These are phyloP conservation scores for Mormyrus lacerda DNA, from an alignment of 2,113 vertebrate genomes.

Conservation along the genomic window DNA sequence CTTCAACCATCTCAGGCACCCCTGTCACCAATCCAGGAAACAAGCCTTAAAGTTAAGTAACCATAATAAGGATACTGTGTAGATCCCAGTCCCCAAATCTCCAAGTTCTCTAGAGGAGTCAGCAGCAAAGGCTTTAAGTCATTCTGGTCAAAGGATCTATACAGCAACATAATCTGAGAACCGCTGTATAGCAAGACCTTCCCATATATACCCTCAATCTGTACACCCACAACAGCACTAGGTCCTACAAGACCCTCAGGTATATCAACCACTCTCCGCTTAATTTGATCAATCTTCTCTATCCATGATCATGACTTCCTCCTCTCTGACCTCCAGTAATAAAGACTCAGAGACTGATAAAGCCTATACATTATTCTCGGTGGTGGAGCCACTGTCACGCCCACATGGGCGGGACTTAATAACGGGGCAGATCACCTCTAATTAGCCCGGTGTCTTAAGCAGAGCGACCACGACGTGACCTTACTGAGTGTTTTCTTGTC, in stretches of 20 bases:
- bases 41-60: conserved; percentile 22
- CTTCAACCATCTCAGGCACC: conserved; percentile 9
- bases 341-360: too few relatives aligned
- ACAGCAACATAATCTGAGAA: conserved; percentile 27
- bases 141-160: conserved; percentile 25
- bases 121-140: conserved; percentile 26
- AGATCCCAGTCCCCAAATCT: conserved; percentile 29
- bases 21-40: conserved; percentile 16
- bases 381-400: too few relatives aligned
- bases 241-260: conserved; percentile 20
- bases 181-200: conserved; percentile 29
- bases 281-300: neutral
- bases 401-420: too few relatives aligned
- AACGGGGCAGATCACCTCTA: too few relatives aligned
- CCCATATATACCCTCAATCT: conserved; percentile 23
- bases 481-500: too few relatives aligned
- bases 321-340: too few relatives aligned
- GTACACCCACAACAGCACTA: conserved; percentile 13
- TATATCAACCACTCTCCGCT: neutral
- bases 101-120: conserved; percentile 9
- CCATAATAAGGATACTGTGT: conserved; percentile 25
- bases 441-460: too few relatives aligned
- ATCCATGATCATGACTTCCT: too few relatives aligned
- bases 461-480: too few relatives aligned
- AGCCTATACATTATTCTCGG: too few relatives aligned